phyloP scores from a whole-genome alignment of 1,140 invertebrate species.

The Drosophila saltans region DNA sequence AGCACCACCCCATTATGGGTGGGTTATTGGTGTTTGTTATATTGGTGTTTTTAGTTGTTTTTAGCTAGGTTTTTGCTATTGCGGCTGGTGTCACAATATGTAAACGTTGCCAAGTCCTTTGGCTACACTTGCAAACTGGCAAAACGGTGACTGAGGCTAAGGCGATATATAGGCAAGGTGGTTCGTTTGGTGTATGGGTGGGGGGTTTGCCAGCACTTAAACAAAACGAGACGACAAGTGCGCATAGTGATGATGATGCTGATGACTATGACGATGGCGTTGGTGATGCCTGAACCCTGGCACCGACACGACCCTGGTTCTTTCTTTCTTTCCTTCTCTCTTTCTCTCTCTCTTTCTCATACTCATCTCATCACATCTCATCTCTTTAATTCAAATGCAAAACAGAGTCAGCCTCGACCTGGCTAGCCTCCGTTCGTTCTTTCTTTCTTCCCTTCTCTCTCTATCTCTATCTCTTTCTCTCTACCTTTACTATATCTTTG shows the following conservation, averaged over 20 bases:
- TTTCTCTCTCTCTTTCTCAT: background rate
- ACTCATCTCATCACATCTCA: background rate
- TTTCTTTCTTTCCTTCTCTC: background rate
- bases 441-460: background rate
- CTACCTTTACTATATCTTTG: background rate
- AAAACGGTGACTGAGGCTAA: background rate
- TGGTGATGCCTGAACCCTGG: conserved; percentile 12
- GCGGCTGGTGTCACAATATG: conserved; percentile 52
- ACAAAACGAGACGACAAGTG: conserved; percentile 37
- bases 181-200: conserved; percentile 22
- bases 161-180: conserved; percentile 8
- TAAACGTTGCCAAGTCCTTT: conserved; percentile 41
- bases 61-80: conserved; percentile 21
- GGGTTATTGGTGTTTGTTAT: background rate
- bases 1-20: too few species aligned
- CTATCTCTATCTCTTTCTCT: conserved; percentile 11
- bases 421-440: background rate
- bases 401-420: conserved; percentile 67
- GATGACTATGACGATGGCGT: conserved; percentile 30
- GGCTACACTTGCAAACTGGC: conserved; percentile 43
- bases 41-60: background rate
- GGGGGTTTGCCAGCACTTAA: conserved; percentile 39
- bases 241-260: conserved; percentile 53
- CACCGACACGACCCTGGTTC: conserved; percentile 2
- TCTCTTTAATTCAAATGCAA: conserved; percentile 71